Base-by-base conservation (phyloP, 2,888 invertebrate genomes). In the Tenthredo notha region DNA sequence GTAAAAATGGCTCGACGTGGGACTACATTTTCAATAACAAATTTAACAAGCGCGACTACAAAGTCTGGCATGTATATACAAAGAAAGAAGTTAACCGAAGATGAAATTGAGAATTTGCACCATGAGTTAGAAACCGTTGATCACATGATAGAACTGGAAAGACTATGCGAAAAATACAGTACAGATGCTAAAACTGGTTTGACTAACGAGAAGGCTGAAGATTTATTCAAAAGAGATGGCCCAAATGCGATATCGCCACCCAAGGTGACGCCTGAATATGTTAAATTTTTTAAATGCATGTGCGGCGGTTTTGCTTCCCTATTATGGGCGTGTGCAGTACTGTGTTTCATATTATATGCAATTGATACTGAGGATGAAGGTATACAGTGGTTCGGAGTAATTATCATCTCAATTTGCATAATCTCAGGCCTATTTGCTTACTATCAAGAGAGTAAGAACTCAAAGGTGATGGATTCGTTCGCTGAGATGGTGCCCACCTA, bases 381-480 rank as follows among this genome's bases (percentile, higher is more conserved):
- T 0, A 91, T 91, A 72, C 88, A 91, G 54, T 92, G 91, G 91
- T 89, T 93, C 25, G 94, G 94, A 86, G 95, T 96, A 9, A 96
- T 97, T 67, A 94, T 97, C 85, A 94, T 97, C 75, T 95, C 87
- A 5, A 92, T 93, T 33, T 93, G 92, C 86, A 4, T 93, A 0
- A 88, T 91, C 25, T 93, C 97, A 47, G 97, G 97, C 12, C 93
- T 95, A 85, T 97, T 97, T 92, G 96, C 96, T 84, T 97, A 96
- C 91, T 96, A 95, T 89, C 96, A 96, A 93, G 96, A 96, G 92
- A 95, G 95, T 84, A 97, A 96, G 91, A 97, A 97, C 90, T 95
- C 96, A 15, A 95, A 95, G 87, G 97, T 97, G 61, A 98, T 98
- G 97, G 97, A 97, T 88, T 97, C 97, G 10, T 98, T 98, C 91